phyloP scores from a whole-genome alignment of 2,888 invertebrate species.

The Amaurobius ferox region DNA sequence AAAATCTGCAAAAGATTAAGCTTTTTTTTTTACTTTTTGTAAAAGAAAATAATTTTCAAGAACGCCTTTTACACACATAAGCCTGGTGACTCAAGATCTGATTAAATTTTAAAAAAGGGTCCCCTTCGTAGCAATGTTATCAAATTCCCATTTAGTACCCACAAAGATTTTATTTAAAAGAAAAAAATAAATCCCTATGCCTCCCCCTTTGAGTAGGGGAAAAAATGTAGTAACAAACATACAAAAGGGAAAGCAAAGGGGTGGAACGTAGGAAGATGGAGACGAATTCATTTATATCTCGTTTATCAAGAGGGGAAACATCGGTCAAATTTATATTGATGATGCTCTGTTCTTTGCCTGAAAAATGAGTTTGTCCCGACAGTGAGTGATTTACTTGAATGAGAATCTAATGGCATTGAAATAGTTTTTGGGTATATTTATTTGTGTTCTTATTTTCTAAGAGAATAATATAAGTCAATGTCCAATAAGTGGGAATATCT shows the following conservation, averaged over 20 bases:
- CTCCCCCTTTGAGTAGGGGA: not conserved
- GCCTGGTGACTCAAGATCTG: slow-evolving; percentile 26
- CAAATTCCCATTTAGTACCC: not conserved
- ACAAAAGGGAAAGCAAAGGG: slow-evolving; percentile 15
- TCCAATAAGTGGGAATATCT: too few relatives aligned
- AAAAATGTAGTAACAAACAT: too few relatives aligned
- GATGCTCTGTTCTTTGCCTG: not conserved
- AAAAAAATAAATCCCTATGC: too few relatives aligned
- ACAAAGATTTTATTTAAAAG: not conserved
- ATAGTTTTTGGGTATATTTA: not conserved
- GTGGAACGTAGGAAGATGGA: slow-evolving; percentile 18
- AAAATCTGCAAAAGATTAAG: too few relatives aligned
- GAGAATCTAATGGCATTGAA: not conserved
- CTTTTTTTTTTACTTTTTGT: too few relatives aligned
- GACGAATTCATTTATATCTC: slow-evolving; percentile 52
- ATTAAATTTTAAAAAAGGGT: not conserved
- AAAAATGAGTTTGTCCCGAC: not conserved
- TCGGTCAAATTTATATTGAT: slow-evolving; percentile 53
- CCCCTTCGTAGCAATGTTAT: not conserved
- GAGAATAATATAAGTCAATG: too few relatives aligned
- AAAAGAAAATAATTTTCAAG: too few relatives aligned
- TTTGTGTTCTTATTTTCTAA: too few relatives aligned
- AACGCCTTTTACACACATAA: slow-evolving; percentile 10
- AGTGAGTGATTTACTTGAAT: not conserved
- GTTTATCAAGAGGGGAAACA: slow-evolving; percentile 31